Base-by-base conservation (phyloP, 1,140 invertebrate species). In the Leptonema lineaticorne region DNA sequence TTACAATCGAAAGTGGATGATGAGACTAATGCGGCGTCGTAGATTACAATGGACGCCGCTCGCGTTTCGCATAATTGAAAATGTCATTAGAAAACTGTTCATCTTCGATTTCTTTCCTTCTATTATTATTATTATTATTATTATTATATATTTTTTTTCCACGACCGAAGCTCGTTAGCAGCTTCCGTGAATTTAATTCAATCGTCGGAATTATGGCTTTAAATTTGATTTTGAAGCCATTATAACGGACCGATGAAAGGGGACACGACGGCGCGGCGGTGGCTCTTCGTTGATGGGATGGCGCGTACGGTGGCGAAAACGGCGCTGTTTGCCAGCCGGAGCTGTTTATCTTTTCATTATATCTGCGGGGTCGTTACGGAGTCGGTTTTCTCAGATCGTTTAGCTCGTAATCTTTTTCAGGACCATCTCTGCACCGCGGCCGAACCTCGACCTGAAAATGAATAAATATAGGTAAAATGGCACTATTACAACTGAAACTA, bases 281-380 rank as follows among this genome's bases (percentile, higher is more conserved):
- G 45, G 46, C 41, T 22, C n/a, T 46, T 22, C 9, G 26, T 14
- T 26, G 11, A 14, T 27, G 9, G 4, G 29, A 2, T 1, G 58
- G 9, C 4, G 5, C 4, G n/a, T 14, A 26, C 7, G 50, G 6
- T n/a, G n/a, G 29, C 28, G 5, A 37, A 20, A n/a, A 9, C 27
- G 16, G 57, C 18, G 22, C 30, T 58, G 37, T n/a, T 27, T 27
- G 37, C n/a, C 33, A 4, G 0, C 27, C n/a, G 14, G 22, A 26
- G 20, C 41, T 70, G 64, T 70, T 70, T 70, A 70, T 70, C 64
- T 67, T 70, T 67, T 63, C 69, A 67, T 70, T 70, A 56, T 59
- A 70, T 70, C 69, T 45, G 48, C 46, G 60, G 58, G 29, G 30
- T 69, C 67, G 48, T 41, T 63, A 62, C 37, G 59, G 59, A 45